Evolutionary conservation across 2,113 vertebrate genomes (phyloP).

Genomic region (Empidonax alnorum): DNA sequence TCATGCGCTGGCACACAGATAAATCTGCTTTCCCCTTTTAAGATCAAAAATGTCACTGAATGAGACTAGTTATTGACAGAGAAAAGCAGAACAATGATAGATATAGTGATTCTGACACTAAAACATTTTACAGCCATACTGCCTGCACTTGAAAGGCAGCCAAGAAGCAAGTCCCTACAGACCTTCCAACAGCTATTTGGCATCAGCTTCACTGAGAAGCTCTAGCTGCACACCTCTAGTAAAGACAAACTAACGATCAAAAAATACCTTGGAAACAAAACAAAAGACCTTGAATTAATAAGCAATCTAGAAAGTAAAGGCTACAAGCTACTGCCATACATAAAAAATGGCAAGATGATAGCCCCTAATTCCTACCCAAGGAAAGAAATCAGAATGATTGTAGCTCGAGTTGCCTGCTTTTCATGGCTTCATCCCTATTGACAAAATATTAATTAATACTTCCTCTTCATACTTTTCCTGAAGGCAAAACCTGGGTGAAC

Average conservation of each 20-base stretch:
- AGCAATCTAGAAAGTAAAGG: neutral
- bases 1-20: neutral
- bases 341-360: neutral
- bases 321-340: neutral
- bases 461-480: neutral
- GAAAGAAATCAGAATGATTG: neutral
- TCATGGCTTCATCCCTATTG: neutral
- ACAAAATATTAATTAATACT: neutral
- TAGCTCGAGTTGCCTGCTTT: neutral
- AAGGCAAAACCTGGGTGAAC: neutral
- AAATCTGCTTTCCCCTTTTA: slow-evolving; percentile 17
- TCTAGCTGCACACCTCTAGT: neutral
- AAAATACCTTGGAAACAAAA: neutral
- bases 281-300: slow-evolving; percentile 1
- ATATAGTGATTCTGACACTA: slow-evolving; percentile 2
- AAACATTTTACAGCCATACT: slow-evolving; percentile 1
- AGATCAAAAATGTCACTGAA: neutral
- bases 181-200: neutral
- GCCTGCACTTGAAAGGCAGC: neutral
- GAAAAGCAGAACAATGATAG: neutral
- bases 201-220: neutral
- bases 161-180: slow-evolving; percentile 50
- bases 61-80: neutral
- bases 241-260: neutral
- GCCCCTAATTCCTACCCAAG: neutral